Base-by-base conservation (phyloP, 2,888 invertebrate species). In the Cactoblastis cactorum region DNA sequence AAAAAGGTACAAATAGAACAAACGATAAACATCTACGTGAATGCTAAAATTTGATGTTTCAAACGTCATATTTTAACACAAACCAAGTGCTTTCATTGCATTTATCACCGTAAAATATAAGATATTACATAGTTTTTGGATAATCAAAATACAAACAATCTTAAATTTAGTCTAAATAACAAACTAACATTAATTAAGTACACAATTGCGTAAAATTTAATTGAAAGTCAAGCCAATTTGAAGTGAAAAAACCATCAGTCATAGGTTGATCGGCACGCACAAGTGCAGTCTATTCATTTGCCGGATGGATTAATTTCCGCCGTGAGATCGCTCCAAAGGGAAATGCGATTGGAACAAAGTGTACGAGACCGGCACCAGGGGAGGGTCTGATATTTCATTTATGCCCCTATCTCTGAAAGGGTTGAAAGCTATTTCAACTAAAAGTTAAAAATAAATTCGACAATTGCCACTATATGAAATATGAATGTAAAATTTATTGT, bases 251-350 rank as follows among this genome's bases (percentile, higher is more conserved):
- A 70, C 61, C 71, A 75, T 69, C 73, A 67, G 66, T 77, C 72
- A 77, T 67, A 69, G 62, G 59, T 71, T 62, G 68, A 67, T 69
- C 68, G 9, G 65, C 71, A 81, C 84, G 81, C 81, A 81, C 80
- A 84, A 85, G 80, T 84, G 85, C 81, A 84, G 82, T 76, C 81
- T 80, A 86, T 86, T 88, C 85, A 86, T 87, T 87, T 83, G 77
- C 78, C 84, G 84, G 85, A 88, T 83, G 81, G 78, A 80, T 85
- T 88, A 81, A 88, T 88, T 86, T 88, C 88, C 88, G 84, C 74
- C 76, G 78, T 79, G 85, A 83, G 85, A 87, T 85, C 82, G 83
- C 68, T 79, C 79, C 74, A 80, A 83, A 83, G 81, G 84, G 86
- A 86, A 85, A 84, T 82, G 75, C 81, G 83, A 87, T 86, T 84